phyloP scores from a whole-genome alignment of 2,113 vertebrate species.

The Dasyurus viverrinus region DNA sequence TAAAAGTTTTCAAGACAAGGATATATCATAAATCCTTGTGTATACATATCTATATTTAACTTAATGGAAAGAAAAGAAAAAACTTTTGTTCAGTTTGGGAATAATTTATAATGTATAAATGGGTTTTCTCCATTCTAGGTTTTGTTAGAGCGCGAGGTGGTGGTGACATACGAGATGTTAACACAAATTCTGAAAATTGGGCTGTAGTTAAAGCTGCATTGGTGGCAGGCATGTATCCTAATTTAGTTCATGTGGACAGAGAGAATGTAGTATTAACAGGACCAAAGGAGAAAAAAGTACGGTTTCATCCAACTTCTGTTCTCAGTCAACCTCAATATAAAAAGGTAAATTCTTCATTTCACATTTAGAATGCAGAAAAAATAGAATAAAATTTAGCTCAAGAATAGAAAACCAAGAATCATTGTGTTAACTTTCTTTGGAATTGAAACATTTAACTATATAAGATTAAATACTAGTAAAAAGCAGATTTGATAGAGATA shows the following conservation, averaged over 20 bases:
- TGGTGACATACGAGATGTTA: slow-evolving; percentile 94
- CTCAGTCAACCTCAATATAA: slow-evolving; percentile 90
- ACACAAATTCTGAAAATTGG: slow-evolving; percentile 97
- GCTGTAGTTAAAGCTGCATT: slow-evolving; percentile 96
- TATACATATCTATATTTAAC: slow-evolving; percentile 22
- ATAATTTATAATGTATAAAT: slow-evolving; percentile 18
- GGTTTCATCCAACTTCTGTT: slow-evolving; percentile 93
- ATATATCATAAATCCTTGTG: slow-evolving; percentile 48
- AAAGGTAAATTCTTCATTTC: slow-evolving; percentile 87
- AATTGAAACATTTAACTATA: background rate
- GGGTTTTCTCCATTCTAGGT: slow-evolving; percentile 82
- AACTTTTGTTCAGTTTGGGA: background rate
- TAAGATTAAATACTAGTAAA: slow-evolving; percentile 19
- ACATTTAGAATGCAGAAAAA: slow-evolving; percentile 2
- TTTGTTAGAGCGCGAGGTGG: slow-evolving; percentile 93
- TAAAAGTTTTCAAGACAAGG: slow-evolving; percentile 23
- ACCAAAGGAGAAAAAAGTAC: slow-evolving; percentile 91
- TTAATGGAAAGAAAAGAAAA: background rate
- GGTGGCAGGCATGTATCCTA: slow-evolving; percentile 96
- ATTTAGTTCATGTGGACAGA: slow-evolving; percentile 90
- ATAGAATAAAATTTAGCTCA: slow-evolving; percentile 20
- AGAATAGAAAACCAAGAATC: slow-evolving; percentile 12
- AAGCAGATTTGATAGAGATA: slow-evolving; percentile 41
- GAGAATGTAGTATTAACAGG: slow-evolving; percentile 84
- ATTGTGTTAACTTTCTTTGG: slow-evolving; percentile 4